Percentiles rank a stretch among this genome's conserved stretches.
phyloP scores from a whole-genome alignment of 2,113 vertebrate species.

The Mastomys natalensis region DNA sequence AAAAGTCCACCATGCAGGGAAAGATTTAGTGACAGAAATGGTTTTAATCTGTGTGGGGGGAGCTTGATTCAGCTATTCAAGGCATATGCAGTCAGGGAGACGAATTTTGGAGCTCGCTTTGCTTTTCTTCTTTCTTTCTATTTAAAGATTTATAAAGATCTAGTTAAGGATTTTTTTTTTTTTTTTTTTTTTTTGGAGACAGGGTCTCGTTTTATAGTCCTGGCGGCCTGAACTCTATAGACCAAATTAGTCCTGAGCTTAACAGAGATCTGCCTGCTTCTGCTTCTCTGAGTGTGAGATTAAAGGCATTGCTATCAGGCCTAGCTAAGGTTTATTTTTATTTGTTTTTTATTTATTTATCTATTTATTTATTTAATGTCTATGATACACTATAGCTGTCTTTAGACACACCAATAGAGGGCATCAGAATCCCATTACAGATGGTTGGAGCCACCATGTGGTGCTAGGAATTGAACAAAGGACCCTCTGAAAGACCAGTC shows the following conservation, averaged over 20 bases:
- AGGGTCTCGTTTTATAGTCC: background rate
- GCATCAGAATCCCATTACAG: no score
- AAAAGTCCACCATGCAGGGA: background rate
- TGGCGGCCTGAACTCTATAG: background rate
- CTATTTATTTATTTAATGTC: no score
- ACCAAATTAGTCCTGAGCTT: background rate
- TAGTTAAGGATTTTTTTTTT: background rate
- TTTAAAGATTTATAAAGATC: no score
- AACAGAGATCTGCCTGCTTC: background rate
- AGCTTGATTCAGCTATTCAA: background rate
- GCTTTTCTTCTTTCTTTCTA: background rate
- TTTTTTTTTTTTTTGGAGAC: background rate
- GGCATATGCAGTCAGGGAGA: background rate
- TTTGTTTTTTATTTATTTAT: background rate
- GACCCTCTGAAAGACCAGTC: no score
- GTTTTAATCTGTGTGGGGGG: background rate
- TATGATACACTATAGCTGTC: no score
- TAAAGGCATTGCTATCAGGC: background rate
- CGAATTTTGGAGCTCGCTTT: background rate
- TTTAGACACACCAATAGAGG: no score
- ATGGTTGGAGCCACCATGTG: no score
- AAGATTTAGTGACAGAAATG: background rate
- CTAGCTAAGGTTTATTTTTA: background rate
- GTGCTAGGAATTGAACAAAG: no score
- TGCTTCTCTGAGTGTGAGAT: background rate